Base-by-base conservation (phyloP, 2,888 invertebrate genomes). In the Troides oblongomaculatus region DNA sequence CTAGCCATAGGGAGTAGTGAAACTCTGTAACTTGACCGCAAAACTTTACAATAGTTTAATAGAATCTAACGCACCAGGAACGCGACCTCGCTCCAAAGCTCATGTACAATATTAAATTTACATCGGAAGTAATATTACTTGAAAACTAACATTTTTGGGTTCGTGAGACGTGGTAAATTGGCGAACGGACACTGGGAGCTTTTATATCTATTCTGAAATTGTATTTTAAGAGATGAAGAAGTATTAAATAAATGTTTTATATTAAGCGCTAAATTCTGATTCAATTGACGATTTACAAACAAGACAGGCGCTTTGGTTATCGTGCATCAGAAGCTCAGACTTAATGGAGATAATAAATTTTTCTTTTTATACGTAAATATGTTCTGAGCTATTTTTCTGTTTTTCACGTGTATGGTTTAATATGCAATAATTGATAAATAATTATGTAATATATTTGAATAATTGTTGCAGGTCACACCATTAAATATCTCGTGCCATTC, bases 21-120 rank as follows among this genome's bases (percentile, higher is more conserved):
- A 70, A 70, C 59, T 70, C 53, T 50, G 14, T 62, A 63, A 70
- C 66, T 67, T 70, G 70, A 67, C 67, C 70, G 30, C 57, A 60
- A 56, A 70, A 70, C 70, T 70, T 70, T 53, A 63, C 62, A 53
- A 66, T 65, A 62, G 69, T 57, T 69, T 69, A 69, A 69, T 69
- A 65, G 65, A 62, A 65, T 50, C 59, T 66, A 70, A 62, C 62
- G 62, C 50, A 58, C 62, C 43, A 25, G 50, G 62, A 63, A 66
- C 61, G 23, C 58, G 43, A 63, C 58, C 64, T 62, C 64, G 25
- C 63, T 60, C 39, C 10, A 43, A 62, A 70, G 59, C 63, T 70
- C 60, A 58, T 62, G 69, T 58, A 69, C 58, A 50, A 46, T 10
- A 62, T 66, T 57, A 58, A 65, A 62, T 62, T 57, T 57, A 57